Evolutionary conservation across 2,797 vertebrate genomes (phyloP).

Genomic region (Myotis daubentonii): DNA sequence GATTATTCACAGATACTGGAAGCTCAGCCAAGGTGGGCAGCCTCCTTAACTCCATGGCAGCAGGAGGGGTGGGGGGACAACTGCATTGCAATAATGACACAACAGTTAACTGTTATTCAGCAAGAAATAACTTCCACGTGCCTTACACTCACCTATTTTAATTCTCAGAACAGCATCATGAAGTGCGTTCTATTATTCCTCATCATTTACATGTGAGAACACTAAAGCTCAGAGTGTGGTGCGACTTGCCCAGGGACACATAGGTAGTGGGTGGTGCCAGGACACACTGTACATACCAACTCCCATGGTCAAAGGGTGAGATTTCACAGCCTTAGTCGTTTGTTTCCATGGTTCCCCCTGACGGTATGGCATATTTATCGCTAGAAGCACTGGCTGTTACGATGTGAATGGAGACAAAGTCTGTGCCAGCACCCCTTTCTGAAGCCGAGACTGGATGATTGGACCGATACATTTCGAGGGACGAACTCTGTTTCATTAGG

Average conservation of each 20-base stretch:
- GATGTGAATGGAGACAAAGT: not conserved
- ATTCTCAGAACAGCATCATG: not conserved
- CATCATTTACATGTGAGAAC: not conserved
- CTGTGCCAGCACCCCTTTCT: not conserved
- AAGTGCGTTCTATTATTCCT: too few species aligned
- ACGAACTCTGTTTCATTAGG: not conserved
- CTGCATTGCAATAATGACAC: fast-evolving
- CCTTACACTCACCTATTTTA: not conserved
- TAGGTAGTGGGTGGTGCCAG: fast-evolving
- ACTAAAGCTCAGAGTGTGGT: not conserved
- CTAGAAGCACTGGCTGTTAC: not conserved
- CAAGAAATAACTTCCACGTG: not conserved
- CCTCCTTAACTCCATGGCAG: not conserved
- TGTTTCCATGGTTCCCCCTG: not conserved
- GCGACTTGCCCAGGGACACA: not conserved
- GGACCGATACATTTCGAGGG: not conserved
- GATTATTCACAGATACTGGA: not conserved
- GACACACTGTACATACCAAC: fast-evolving
- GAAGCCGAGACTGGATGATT: not conserved
- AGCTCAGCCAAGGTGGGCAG: not conserved
- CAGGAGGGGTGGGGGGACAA: fast-evolving
- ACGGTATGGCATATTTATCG: not conserved
- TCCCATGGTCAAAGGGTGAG: fast-evolving
- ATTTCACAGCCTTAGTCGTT: not conserved
- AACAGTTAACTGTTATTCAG: not conserved